Evolutionary conservation across 2,888 invertebrate genomes (phyloP).

Genomic region (Leucoma salicis): DNA sequence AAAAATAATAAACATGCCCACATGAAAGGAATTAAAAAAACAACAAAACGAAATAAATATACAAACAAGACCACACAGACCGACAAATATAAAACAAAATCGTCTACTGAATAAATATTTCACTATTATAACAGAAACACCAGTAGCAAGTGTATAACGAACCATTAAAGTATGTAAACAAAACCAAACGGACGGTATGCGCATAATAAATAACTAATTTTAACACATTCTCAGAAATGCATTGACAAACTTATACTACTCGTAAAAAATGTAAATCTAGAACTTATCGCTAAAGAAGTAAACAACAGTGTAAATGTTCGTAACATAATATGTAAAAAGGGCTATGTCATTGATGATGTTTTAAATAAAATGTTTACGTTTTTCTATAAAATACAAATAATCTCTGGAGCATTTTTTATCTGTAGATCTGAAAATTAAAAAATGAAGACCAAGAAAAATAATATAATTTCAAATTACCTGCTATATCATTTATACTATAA

Average conservation of each 20-base stretch:
- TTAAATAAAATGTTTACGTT: too few relatives aligned
- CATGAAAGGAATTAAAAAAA: too few relatives aligned
- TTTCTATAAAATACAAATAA: too few relatives aligned
- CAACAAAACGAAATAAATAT: constrained; percentile 1
- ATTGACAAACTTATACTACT: constrained; percentile 37
- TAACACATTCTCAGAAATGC: constrained; percentile 51
- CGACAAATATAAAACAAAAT: constrained; percentile 48
- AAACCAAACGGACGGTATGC: constrained; percentile 39
- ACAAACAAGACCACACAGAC: constrained; percentile 45
- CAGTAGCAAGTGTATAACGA: constrained; percentile 57
- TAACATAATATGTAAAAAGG: too few relatives aligned
- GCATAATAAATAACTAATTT: constrained; percentile 55
- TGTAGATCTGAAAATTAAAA: too few relatives aligned
- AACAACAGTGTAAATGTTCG: not conserved
- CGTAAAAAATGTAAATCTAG: constrained; percentile 5
- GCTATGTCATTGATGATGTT: not conserved
- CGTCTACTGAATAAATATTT: constrained; percentile 53
- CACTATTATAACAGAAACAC: constrained; percentile 52
- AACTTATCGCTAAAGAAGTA: constrained; percentile 16
- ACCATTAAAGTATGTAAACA: constrained; percentile 58
- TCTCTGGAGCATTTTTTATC: too few relatives aligned
- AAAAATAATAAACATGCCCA: not conserved
- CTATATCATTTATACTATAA: too few relatives aligned
- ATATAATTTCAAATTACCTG: too few relatives aligned
- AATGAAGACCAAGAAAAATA: too few relatives aligned